Percentiles rank a stretch among this genome's conserved stretches.
These are phyloP conservation scores for Silurus lanzhouensis DNA, from an alignment of 2,797 vertebrate genomes.

Conservation along the genomic window DNA sequence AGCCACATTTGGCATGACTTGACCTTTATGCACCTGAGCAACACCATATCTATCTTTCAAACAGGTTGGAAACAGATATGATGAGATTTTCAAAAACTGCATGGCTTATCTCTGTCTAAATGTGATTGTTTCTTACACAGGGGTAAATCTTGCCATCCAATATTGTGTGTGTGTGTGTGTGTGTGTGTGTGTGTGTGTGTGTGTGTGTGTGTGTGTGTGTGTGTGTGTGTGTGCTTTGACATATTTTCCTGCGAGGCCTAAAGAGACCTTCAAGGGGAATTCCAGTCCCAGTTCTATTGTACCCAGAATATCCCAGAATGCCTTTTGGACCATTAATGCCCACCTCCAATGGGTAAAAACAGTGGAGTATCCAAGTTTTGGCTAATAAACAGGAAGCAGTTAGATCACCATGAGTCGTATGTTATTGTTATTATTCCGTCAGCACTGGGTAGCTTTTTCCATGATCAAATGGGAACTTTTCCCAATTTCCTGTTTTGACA, in stretches of 20 bases:
- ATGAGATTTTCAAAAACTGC: not conserved
- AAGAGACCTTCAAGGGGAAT: slow-evolving; percentile 50
- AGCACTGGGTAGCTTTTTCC: slow-evolving; percentile 68
- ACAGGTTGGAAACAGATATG: not conserved
- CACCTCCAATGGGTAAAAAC: slow-evolving; percentile 66
- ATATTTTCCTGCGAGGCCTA: slow-evolving; percentile 70
- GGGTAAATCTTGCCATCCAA: slow-evolving; percentile 70
- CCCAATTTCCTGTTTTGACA: slow-evolving; percentile 44
- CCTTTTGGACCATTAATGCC: slow-evolving; percentile 39
- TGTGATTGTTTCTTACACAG: slow-evolving; percentile 58
- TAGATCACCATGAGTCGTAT: slow-evolving; percentile 66
- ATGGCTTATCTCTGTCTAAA: not conserved
- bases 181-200: slow-evolving; percentile 37
- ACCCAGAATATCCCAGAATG: slow-evolving; percentile 44
- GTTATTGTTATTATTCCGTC: slow-evolving; percentile 71
- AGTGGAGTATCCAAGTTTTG: slow-evolving; percentile 58
- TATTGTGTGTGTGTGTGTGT: slow-evolving; percentile 49
- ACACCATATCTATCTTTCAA: not conserved
- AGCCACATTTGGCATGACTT: not conserved
- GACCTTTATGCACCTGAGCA: not conserved
- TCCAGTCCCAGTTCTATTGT: slow-evolving; percentile 53
- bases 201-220: slow-evolving; percentile 26
- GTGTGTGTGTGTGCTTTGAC: slow-evolving; percentile 58
- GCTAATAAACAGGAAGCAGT: slow-evolving; percentile 77
- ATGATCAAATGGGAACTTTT: slow-evolving; percentile 55